Percentiles rank a stretch among this genome's conserved stretches.
phyloP scores from a whole-genome alignment of 2,797 vertebrate genomes.

The Urosaurus nigricauda region DNA sequence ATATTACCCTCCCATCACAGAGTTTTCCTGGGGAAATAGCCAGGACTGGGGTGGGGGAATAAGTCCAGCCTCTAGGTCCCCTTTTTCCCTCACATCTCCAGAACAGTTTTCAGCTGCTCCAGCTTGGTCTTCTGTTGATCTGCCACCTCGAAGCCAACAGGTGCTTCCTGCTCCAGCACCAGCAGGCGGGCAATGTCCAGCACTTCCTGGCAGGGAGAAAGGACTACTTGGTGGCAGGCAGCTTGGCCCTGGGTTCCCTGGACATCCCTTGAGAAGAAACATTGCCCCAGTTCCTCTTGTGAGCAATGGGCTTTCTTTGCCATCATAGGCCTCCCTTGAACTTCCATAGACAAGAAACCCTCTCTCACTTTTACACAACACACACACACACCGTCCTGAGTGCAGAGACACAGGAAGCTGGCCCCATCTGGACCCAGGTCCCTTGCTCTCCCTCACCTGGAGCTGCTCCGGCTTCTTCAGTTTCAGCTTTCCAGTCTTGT shows the following conservation, averaged over 20 bases:
- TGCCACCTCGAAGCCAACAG: slow-evolving; percentile 90
- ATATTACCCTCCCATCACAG: too few species aligned
- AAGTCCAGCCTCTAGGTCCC: not conserved
- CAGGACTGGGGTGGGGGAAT: too few species aligned
- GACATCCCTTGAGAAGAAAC: not conserved
- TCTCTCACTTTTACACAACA: too few species aligned
- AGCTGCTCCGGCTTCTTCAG: slow-evolving; percentile 97
- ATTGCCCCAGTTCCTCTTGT: not conserved
- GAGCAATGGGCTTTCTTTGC: not conserved
- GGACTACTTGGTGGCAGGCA: not conserved
- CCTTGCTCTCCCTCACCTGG: slow-evolving; percentile 84
- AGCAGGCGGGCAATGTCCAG: slow-evolving; percentile 95
- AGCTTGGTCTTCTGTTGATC: slow-evolving; percentile 96
- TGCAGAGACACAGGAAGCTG: too few species aligned
- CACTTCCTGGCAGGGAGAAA: slow-evolving; percentile 87
- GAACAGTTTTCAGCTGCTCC: slow-evolving; percentile 96
- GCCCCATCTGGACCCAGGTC: not conserved
- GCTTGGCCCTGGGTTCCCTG: not conserved
- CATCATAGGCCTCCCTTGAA: too few species aligned
- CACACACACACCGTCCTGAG: not conserved
- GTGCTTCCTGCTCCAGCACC: slow-evolving; percentile 89
- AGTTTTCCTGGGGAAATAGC: not conserved
- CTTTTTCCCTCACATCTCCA: slow-evolving; percentile 92
- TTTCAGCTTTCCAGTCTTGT: slow-evolving; percentile 97
- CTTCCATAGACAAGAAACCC: not conserved